Evolutionary conservation across 2,113 vertebrate species (phyloP).

Genomic region (Rhabdomys dilectus): DNA sequence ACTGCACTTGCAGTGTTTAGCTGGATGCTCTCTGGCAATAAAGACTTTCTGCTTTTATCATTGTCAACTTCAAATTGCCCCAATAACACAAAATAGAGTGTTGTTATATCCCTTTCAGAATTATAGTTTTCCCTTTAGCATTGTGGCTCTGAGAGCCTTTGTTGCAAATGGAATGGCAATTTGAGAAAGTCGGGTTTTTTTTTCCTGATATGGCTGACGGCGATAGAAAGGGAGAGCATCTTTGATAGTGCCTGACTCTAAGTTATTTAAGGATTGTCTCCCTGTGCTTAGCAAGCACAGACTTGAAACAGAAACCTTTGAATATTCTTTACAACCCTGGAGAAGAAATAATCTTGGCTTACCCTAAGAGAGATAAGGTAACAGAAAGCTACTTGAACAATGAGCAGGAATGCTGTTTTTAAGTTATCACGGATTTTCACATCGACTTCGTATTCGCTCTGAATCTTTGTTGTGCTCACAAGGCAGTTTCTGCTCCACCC

Average conservation of each 20-base stretch:
- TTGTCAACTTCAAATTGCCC: not conserved
- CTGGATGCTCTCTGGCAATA: not conserved
- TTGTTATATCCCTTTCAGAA: not conserved
- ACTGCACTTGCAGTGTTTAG: not conserved
- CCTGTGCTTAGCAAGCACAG: not conserved
- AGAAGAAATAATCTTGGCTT: slow-evolving; percentile 54
- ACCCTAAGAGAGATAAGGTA: slow-evolving; percentile 27
- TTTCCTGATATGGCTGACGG: not conserved
- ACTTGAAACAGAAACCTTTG: slow-evolving; percentile 62
- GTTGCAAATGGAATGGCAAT: not conserved
- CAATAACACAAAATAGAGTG: not conserved
- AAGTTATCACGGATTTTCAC: slow-evolving; percentile 10
- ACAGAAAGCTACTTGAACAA: slow-evolving; percentile 2
- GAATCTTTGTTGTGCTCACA: slow-evolving; percentile 25
- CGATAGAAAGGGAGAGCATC: not conserved
- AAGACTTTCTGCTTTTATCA: not conserved
- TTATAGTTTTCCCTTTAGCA: not conserved
- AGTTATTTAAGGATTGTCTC: slow-evolving; percentile 52
- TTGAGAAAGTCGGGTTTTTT: not conserved
- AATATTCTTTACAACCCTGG: slow-evolving; percentile 11
- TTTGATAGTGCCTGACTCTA: not conserved
- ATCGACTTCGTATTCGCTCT: not conserved
- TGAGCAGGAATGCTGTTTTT: slow-evolving; percentile 39
- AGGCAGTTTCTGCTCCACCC: slow-evolving; percentile 10
- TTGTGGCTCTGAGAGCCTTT: not conserved